Evolutionary conservation across 2,888 invertebrate species (phyloP), one percentile per base, ranked within the genome.

Genomic region (Ernsta delagoae): DNA sequence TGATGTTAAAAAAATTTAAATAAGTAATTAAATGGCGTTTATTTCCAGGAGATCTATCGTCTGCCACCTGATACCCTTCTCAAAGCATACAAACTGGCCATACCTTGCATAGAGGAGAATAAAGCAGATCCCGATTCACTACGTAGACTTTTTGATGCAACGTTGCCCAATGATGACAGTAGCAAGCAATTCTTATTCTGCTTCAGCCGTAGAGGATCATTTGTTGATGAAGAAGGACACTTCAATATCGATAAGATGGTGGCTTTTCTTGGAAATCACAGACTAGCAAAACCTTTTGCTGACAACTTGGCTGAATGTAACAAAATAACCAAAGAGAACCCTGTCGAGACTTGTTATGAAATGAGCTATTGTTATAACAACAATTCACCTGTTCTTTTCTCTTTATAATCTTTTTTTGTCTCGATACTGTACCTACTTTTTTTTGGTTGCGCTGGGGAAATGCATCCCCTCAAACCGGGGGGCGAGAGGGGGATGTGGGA

Each of bases 261-360:
- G 5, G 1, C 5, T 16, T 56, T 61, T 11, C 31, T 67, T 56
- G 67, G 48, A 5, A 39, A 62, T 1, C 45, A 62, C 56, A 45
- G 39, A 39, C n/a, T 36, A 12, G 1, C 39, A 4, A 36, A 54
- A 48, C 34, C 34, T 5, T 67, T 61, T 48, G 36, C 31, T n/a
- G 67, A 67, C 2, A 16, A 53, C 5, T 43, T 67, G 3, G 24
- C 31, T 39, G 67, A 56, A 48, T 67, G 67, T 36, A 67, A 67
- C 36, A 67, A 67, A 36, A 61, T 54, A 24, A 56, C 45, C 11
- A 67, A 67, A 48, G 61, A 67, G 11, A 61, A 12, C 1, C 45
- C 61, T 4, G 34, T 56, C 11, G 67, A 67, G 1, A 67, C 67
- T 12, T 9, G 34, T 0, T 67, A 24, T 8, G 56, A 24, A 1